These are phyloP conservation scores for Perdix hodgsoniae DNA, from an alignment of 2,797 vertebrate species.

Conservation along the genomic window DNA sequence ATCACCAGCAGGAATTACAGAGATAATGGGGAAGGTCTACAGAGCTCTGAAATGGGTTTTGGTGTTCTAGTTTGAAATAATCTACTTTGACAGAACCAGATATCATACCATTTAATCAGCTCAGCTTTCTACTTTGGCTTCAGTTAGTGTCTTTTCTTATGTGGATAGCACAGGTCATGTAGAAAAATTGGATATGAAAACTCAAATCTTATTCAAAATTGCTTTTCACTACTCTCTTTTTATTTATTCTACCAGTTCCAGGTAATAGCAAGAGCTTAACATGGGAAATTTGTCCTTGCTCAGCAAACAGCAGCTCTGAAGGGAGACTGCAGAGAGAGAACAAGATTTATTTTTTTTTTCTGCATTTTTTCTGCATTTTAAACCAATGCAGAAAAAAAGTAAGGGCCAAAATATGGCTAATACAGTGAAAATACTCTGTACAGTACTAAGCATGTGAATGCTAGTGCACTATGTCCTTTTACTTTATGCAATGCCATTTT, in stretches of 20 bases:
- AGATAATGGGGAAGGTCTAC: conserved; percentile 14
- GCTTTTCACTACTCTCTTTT: background rate
- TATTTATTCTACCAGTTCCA: background rate
- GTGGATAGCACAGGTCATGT: background rate
- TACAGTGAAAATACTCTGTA: background rate
- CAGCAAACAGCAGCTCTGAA: background rate
- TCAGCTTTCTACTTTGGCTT: background rate
- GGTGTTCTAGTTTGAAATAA: background rate
- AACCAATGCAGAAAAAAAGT: background rate
- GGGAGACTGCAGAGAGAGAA: background rate
- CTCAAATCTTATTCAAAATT: background rate
- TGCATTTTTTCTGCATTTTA: no score
- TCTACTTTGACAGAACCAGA: conserved; percentile 8
- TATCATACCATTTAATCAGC: background rate
- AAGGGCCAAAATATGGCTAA: background rate
- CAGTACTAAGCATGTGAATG: background rate
- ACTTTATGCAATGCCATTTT: background rate
- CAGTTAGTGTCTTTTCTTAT: background rate
- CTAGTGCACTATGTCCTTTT: background rate
- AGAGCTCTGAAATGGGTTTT: background rate
- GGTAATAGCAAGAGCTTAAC: background rate
- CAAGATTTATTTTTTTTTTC: no score
- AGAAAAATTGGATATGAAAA: background rate
- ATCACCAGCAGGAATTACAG: conserved; percentile 1
- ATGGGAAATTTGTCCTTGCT: background rate